Base-by-base conservation (phyloP, 2,113 vertebrate genomes). In the Nannospalax galili region DNA sequence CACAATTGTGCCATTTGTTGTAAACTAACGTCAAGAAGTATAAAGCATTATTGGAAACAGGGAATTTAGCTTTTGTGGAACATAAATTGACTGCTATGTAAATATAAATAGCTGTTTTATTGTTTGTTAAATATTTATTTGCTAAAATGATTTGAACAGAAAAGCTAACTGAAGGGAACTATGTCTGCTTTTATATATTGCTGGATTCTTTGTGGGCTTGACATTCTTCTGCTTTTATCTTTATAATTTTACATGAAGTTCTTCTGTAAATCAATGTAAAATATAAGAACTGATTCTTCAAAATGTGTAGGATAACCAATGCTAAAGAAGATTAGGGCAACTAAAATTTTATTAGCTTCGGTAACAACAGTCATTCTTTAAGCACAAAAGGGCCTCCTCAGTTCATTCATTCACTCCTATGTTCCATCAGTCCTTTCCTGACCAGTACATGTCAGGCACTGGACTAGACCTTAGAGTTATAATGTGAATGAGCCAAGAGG, bases 51-150 rank as follows among this genome's bases (percentile, higher is more conserved):
- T 93, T 98, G 98, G 95, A 89, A 94, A 97, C 97, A 78, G 94
- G 96, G 88, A 92, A 98, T 98, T 97, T 95, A 96, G 97, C 96
- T 97, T 97, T 98, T 97, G 96, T 97, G 97, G 97, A 98, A 98
- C 96, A 98, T 98, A 98, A 98, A 98, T 98, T 98, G 98, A 98
- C 97, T 98, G 96, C 81, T 62, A n/a, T 97, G 97, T 98, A 98
- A 98, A 98, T 98, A 98, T 95, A 98, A 98, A 98, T 97, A 98
- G 98, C 95, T 98, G 92, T 97, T 98, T 97, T 98, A 97, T 97
- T 97, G 97, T 97, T 98, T 98, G 97, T 98, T 98, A 98, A 98
- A 98, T 97, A 98, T 98, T 98, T 98, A 98, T 98, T 98, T 98
- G 97, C 96, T 93, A 96, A 98, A 98, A 97, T 98, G 93, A 97